phyloP scores from a whole-genome alignment of 2,888 invertebrate species.

The Drosophila kuntzei region DNA sequence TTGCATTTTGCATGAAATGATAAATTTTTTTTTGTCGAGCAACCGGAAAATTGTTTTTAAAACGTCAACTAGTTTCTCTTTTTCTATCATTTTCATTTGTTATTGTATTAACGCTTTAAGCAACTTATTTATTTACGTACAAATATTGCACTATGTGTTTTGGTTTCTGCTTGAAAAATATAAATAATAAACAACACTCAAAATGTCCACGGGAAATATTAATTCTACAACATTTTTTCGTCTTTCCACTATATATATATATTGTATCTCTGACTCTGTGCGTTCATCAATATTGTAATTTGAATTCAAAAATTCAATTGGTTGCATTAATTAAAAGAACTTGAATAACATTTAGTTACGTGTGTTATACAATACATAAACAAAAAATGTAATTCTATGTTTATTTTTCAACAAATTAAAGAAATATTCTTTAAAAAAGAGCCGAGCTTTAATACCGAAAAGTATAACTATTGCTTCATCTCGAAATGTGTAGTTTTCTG shows the following conservation, averaged over 20 bases:
- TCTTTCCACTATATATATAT: too few relatives aligned
- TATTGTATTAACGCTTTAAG: slow-evolving; percentile 49
- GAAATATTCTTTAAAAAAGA: background rate
- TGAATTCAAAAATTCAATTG: slow-evolving; percentile 1
- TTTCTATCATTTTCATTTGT: slow-evolving; percentile 40
- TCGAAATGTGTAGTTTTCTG: background rate
- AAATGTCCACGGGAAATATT: slow-evolving; percentile 34
- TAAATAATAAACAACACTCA: slow-evolving; percentile 49
- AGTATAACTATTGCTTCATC: background rate
- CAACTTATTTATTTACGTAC: slow-evolving; percentile 61
- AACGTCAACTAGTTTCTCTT: slow-evolving; percentile 53
- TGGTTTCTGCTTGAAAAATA: slow-evolving; percentile 66
- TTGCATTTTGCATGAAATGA: slow-evolving; percentile 57
- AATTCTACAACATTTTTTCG: slow-evolving; percentile 25
- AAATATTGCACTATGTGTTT: slow-evolving; percentile 66
- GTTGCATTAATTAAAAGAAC: slow-evolving; percentile 5
- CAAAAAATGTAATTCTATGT: too few relatives aligned
- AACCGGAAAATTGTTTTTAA: slow-evolving; percentile 72
- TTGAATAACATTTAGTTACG: slow-evolving; percentile 4
- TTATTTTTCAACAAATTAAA: background rate
- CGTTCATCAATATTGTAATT: slow-evolving; percentile 3
- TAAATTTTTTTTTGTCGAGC: slow-evolving; percentile 27
- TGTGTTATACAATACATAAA: too few relatives aligned
- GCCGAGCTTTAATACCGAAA: background rate
- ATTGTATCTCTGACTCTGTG: background rate